Evolutionary conservation across 64 coral and sea anemone genomes (phyloP).

Genomic region (Actinia tenebrosa): DNA sequence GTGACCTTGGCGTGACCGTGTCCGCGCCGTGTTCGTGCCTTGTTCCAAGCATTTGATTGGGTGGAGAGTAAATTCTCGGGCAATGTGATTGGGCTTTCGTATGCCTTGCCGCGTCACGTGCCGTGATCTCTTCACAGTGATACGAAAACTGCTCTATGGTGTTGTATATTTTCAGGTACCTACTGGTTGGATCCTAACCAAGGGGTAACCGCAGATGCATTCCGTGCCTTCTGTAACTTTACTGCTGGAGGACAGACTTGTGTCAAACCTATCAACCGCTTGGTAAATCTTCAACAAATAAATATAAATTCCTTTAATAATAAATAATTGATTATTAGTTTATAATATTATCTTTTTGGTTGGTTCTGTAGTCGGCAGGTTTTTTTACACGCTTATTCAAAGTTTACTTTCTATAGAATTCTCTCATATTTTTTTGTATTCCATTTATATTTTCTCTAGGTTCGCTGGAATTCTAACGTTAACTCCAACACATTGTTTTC

Average conservation of each 20-base stretch:
- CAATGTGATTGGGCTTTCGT: no score
- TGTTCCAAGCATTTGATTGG: no score
- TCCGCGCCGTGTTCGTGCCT: no score
- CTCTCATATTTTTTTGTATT: not conserved
- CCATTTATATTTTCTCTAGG: slow-evolving; percentile 4
- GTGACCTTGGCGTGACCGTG: no score
- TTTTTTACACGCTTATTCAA: no score
- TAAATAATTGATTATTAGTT: not conserved
- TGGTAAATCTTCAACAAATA: not conserved
- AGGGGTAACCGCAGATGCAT: slow-evolving; percentile 58
- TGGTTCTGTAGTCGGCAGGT: no score
- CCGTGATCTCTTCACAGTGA: no score
- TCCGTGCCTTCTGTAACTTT: slow-evolving; percentile 84
- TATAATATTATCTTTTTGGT: no score
- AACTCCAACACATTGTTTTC: not conserved
- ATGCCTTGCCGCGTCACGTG: no score
- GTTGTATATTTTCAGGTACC: slow-evolving; percentile 16
- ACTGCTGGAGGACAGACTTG: slow-evolving; percentile 87
- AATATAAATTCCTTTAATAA: not conserved
- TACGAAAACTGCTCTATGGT: not conserved
- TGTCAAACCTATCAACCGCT: slow-evolving; percentile 34
- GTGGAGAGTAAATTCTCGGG: no score
- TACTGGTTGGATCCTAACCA: slow-evolving; percentile 89
- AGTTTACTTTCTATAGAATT: no score
- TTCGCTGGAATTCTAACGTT: slow-evolving; percentile 4